Evolutionary conservation across 1,140 invertebrate genomes (phyloP).

Genomic region (Anagrus nilaparvatae): DNA sequence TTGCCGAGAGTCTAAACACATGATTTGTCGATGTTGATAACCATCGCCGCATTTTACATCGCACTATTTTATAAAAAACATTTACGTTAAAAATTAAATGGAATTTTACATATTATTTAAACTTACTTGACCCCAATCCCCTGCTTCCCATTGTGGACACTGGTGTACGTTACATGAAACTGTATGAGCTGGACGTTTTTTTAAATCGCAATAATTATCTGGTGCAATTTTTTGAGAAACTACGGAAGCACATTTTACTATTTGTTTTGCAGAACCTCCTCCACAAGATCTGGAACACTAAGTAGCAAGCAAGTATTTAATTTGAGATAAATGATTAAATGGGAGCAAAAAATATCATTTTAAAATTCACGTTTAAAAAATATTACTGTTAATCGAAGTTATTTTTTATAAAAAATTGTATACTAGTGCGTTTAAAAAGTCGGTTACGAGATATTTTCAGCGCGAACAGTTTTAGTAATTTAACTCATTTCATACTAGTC

Average conservation of each 20-base stretch:
- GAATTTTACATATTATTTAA: neutral
- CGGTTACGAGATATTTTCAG: too few species aligned
- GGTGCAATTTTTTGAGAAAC: constrained; percentile 28
- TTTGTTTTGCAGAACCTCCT: constrained; percentile 45
- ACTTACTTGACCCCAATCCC: constrained; percentile 52
- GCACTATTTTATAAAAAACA: constrained; percentile 41
- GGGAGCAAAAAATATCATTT: too few species aligned
- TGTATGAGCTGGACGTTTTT: constrained; percentile 38
- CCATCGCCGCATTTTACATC: constrained; percentile 53
- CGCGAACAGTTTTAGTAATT: too few species aligned
- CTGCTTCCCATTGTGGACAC: constrained; percentile 55
- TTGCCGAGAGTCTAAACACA: constrained; percentile 44
- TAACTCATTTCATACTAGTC: too few species aligned
- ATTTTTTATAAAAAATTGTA: too few species aligned
- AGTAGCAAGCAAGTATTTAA: too few species aligned
- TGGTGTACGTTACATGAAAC: constrained; percentile 45
- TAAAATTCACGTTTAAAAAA: too few species aligned
- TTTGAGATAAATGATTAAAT: too few species aligned
- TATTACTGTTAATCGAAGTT: too few species aligned
- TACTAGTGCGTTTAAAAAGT: too few species aligned
- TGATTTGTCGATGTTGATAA: constrained; percentile 45
- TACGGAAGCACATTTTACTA: constrained; percentile 47
- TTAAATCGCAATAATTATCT: constrained; percentile 40
- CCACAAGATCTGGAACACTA: constrained; percentile 52
- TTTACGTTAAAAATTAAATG: constrained; percentile 3